These are phyloP conservation scores for Microctenopoma stevenorrisi DNA, from an alignment of 2,797 vertebrate species.

Conservation along the genomic window DNA sequence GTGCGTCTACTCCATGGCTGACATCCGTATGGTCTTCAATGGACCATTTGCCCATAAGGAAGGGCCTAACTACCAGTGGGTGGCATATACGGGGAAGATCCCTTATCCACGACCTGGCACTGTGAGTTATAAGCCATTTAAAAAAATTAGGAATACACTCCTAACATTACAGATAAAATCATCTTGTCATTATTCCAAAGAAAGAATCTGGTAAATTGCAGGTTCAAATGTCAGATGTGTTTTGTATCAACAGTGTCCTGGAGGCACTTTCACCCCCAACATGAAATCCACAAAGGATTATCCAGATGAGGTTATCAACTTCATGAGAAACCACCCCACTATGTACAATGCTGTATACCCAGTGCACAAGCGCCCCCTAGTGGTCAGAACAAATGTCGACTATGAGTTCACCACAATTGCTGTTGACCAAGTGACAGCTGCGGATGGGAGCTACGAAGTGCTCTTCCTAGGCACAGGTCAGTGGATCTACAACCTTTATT, in stretches of 20 bases:
- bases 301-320: slow-evolving; percentile 98
- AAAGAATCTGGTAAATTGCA: slow-evolving; percentile 31
- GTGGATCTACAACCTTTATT: slow-evolving; percentile 18
- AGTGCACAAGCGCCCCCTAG: slow-evolving; percentile 95
- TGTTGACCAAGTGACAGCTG: slow-evolving; percentile 97
- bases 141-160: neutral
- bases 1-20: slow-evolving; percentile 98
- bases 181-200: neutral
- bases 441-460: slow-evolving; percentile 98
- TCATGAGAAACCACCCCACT: slow-evolving; percentile 97
- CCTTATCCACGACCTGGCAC: slow-evolving; percentile 98
- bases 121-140: slow-evolving; percentile 79
- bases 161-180: neutral
- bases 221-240: slow-evolving; percentile 19
- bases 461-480: slow-evolving; percentile 99
- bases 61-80: slow-evolving; percentile 99
- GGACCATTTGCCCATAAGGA: slow-evolving; percentile 99
- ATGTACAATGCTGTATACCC: slow-evolving; percentile 97
- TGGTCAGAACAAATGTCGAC: slow-evolving; percentile 94
- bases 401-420: slow-evolving; percentile 98
- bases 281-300: slow-evolving; percentile 99
- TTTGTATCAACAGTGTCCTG: slow-evolving; percentile 88
- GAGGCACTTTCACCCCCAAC: slow-evolving; percentile 97
- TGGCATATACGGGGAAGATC: slow-evolving; percentile 97
- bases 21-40: slow-evolving; percentile 99